A percentile compares a stretch with the other conserved stretches of the same genome.
Conservation (phyloP, 2,888 invertebrate genomes). For the Scaptomyza flava region DNA sequence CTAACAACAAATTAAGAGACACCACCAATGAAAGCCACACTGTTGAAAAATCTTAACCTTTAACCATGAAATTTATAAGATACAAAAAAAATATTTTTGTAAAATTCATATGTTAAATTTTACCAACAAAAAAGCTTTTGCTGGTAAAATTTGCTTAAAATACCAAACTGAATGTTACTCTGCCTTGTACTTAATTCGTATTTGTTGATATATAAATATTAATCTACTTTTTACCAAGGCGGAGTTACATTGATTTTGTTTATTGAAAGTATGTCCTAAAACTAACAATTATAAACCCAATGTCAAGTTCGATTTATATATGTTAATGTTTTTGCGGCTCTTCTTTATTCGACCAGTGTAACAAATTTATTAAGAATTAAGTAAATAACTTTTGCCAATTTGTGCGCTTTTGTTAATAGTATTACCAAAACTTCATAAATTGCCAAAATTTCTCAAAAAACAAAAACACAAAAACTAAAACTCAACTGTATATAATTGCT, state of each 20-base stretch:
- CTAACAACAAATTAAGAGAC: slow-evolving; percentile 24
- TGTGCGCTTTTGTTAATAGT: slow-evolving; percentile 49
- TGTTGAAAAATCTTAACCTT: slow-evolving; percentile 37
- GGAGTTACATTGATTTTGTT: slow-evolving; percentile 40
- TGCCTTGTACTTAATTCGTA: slow-evolving; percentile 10
- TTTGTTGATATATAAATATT: slow-evolving; percentile 3
- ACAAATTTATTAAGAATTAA: slow-evolving; percentile 14
- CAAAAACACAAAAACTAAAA: slow-evolving; percentile 25
- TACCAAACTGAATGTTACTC: slow-evolving; percentile 34
- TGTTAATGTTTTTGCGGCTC: slow-evolving; percentile 49
- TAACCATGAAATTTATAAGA: slow-evolving; percentile 47
- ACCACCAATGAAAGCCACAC: slow-evolving; percentile 28
- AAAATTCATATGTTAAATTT: slow-evolving; percentile 39
- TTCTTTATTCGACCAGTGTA: slow-evolving; percentile 66
- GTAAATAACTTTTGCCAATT: slow-evolving; percentile 41
- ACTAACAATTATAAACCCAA: slow-evolving; percentile 29
- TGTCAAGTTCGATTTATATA: slow-evolving; percentile 24
- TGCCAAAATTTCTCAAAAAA: slow-evolving; percentile 24
- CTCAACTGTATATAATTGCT: slow-evolving; percentile 47
- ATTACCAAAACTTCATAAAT: slow-evolving; percentile 48
- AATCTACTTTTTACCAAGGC: slow-evolving; percentile 10
- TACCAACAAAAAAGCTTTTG: slow-evolving; percentile 31
- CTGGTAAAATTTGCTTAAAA: slow-evolving; percentile 34
- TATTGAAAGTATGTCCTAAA: slow-evolving; percentile 23
- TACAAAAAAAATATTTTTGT: slow-evolving; percentile 25